phyloP scores from a whole-genome alignment of 2,797 vertebrate genomes.

The Spinus pinus region DNA sequence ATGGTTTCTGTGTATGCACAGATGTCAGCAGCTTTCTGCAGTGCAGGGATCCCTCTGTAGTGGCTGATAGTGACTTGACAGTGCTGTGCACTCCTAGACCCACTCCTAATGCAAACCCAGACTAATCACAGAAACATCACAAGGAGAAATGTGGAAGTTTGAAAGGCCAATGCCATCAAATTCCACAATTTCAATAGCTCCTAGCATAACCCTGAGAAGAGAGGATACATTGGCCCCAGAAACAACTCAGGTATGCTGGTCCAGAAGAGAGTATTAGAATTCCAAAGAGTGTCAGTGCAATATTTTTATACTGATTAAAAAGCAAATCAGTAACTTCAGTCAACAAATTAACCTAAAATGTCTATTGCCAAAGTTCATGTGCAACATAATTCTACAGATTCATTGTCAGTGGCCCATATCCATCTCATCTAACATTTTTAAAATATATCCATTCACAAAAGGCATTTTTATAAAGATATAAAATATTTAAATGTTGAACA shows the following conservation, averaged over 20 bases:
- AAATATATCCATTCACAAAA: not conserved
- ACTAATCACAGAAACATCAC: not conserved
- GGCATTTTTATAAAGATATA: not conserved
- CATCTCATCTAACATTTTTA: not conserved
- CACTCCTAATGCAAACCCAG: not conserved
- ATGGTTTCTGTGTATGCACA: not conserved
- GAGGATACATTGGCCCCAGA: not conserved
- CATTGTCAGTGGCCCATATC: not conserved
- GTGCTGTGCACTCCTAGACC: not conserved
- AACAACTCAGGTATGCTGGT: not conserved
- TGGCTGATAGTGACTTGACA: not conserved
- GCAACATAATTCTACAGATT: not conserved
- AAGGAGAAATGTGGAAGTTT: not conserved
- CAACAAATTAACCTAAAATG: not conserved
- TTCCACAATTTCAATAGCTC: not conserved
- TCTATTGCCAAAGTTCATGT: not conserved
- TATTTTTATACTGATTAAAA: not conserved
- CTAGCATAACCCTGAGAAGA: not conserved
- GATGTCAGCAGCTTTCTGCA: not conserved
- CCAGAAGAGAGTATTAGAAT: not conserved
- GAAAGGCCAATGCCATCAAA: not conserved
- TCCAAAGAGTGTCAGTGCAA: not conserved
- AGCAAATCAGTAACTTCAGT: not conserved
- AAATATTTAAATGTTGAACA: not conserved
- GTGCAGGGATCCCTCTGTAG: not conserved